These are phyloP conservation scores for Perdita meconis DNA, from an alignment of 2,888 invertebrate genomes.

Conservation along the genomic window DNA sequence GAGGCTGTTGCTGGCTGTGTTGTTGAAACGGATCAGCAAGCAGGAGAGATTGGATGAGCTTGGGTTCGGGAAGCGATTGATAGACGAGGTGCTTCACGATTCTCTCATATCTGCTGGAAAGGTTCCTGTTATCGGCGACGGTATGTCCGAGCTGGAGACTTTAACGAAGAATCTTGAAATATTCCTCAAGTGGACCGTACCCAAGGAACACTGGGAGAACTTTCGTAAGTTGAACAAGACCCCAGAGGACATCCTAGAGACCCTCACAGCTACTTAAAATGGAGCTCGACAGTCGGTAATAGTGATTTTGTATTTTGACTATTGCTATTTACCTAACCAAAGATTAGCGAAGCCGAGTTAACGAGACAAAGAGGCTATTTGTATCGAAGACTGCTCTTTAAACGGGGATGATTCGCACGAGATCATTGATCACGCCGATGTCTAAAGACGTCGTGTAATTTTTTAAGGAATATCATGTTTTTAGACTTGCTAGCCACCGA, in stretches of 20 bases:
- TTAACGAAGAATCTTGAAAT: slow-evolving; percentile 91
- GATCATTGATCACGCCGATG: neutral
- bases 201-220: slow-evolving; percentile 90
- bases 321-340: slow-evolving; percentile 4
- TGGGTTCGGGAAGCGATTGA: slow-evolving; percentile 90
- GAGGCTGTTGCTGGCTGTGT: slow-evolving; percentile 91
- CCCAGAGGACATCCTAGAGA: slow-evolving; percentile 91
- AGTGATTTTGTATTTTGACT: no score
- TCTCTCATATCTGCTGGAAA: slow-evolving; percentile 91
- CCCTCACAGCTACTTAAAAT: slow-evolving; percentile 85
- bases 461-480: neutral
- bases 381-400: slow-evolving; percentile 18
- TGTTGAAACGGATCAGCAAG: slow-evolving; percentile 93
- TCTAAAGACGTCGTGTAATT: neutral
- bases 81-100: slow-evolving; percentile 92
- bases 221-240: slow-evolving; percentile 90
- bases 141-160: slow-evolving; percentile 87
- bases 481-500: no score
- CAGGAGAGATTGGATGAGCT: slow-evolving; percentile 91
- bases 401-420: neutral
- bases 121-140: slow-evolving; percentile 86
- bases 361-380: slow-evolving; percentile 3
- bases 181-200: slow-evolving; percentile 92
- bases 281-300: neutral
- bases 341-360: neutral